Evolutionary conservation across 1,140 invertebrate genomes (phyloP).

Genomic region (Drosophila lowei): DNA sequence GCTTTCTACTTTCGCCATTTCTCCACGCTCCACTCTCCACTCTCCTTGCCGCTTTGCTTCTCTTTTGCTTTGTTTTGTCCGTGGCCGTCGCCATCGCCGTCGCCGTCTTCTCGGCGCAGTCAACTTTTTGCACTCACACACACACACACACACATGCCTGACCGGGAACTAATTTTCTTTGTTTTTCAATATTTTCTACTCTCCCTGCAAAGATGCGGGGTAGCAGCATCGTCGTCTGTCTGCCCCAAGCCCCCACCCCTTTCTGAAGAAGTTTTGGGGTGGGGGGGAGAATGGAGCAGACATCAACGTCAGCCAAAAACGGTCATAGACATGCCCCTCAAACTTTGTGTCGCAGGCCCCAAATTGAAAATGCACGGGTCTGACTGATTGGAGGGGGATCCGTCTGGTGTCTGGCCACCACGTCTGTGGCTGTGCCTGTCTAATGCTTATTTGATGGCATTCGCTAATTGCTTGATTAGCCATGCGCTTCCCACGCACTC

Average conservation of each 20-base stretch:
- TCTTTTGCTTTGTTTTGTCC: conserved; percentile 17
- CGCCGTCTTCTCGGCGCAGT: conserved; percentile 53
- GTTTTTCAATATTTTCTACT: conserved; percentile 71
- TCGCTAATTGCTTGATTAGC: conserved; percentile 79
- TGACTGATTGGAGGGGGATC: not conserved
- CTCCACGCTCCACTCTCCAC: not conserved
- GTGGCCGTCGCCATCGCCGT: conserved; percentile 24
- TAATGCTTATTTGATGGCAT: conserved; percentile 79
- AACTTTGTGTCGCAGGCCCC: conserved; percentile 49
- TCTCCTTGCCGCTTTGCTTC: conserved; percentile 11
- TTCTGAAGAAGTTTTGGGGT: not conserved
- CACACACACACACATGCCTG: conserved; percentile 12
- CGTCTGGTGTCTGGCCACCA: conserved; percentile 12
- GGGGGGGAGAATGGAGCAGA: not conserved
- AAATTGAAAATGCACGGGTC: conserved; percentile 42
- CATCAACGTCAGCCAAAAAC: conserved; percentile 40
- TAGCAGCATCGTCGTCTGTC: conserved; percentile 32
- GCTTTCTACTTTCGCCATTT: conserved; percentile 6
- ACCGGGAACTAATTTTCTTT: conserved; percentile 73
- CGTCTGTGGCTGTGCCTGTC: conserved; percentile 27
- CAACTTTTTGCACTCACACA: conserved; percentile 45
- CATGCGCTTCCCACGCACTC: conserved; percentile 69
- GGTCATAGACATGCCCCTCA: conserved; percentile 63
- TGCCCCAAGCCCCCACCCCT: conserved; percentile 1
- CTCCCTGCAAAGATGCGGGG: conserved; percentile 17